Evolutionary conservation across 92 coral and sea anemone species (phyloP).

Genomic region (Paragorgia papillata): DNA sequence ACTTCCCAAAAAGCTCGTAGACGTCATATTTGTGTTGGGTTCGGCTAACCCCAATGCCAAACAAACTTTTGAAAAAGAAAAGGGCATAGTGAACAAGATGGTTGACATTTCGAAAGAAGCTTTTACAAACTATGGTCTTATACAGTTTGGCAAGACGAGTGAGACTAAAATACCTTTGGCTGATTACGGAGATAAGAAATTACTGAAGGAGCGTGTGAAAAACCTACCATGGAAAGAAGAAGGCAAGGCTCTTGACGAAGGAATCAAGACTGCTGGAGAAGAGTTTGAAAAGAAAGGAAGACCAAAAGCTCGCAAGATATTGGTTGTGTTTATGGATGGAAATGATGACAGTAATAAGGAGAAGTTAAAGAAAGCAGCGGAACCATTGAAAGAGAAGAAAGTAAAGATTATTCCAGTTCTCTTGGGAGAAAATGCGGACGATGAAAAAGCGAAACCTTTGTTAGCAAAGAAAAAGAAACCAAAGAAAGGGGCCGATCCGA

Average conservation of each 20-base stretch:
- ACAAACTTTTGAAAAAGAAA: slow-evolving; percentile 39
- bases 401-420: slow-evolving; percentile 81
- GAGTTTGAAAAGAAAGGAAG: slow-evolving; percentile 54
- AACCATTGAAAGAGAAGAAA: slow-evolving; percentile 63
- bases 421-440: slow-evolving; percentile 74
- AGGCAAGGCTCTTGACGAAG: slow-evolving; percentile 41
- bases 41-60: slow-evolving; percentile 60
- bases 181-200: slow-evolving; percentile 59
- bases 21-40: slow-evolving; percentile 78
- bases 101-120: slow-evolving; percentile 54
- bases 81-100: slow-evolving; percentile 41
- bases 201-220: slow-evolving; percentile 57
- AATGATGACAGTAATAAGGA: slow-evolving; percentile 61
- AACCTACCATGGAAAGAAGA: slow-evolving; percentile 44
- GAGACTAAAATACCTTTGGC: slow-evolving; percentile 63
- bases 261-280: slow-evolving; percentile 49
- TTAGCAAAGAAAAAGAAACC: slow-evolving; percentile 59
- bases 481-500: slow-evolving; percentile 51
- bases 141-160: slow-evolving; percentile 69
- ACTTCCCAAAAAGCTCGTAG: slow-evolving; percentile 48
- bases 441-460: slow-evolving; percentile 59
- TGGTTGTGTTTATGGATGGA: slow-evolving; percentile 77
- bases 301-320: slow-evolving; percentile 69
- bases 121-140: slow-evolving; percentile 71
- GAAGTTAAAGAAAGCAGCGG: slow-evolving; percentile 57